phyloP scores from a whole-genome alignment of 1,140 invertebrate genomes.

The Zaprionus gabonicus region DNA sequence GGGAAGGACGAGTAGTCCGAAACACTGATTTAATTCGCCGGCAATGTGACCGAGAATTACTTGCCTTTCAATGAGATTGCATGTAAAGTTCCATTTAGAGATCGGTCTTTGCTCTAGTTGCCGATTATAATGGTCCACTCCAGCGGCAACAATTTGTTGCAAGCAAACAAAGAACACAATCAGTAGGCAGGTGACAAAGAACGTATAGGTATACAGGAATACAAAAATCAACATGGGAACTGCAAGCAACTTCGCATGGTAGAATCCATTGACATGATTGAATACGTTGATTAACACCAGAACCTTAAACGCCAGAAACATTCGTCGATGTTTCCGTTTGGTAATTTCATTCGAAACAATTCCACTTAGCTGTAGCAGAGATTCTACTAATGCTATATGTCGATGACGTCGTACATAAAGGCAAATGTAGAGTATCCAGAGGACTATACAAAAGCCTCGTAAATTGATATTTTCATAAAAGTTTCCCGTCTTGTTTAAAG shows the following conservation, averaged over 20 bases:
- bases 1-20: slow-evolving; percentile 56
- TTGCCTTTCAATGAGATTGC: slow-evolving; percentile 32
- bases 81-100: background rate
- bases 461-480: slow-evolving; percentile 55
- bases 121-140: slow-evolving; percentile 38
- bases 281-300: slow-evolving; percentile 20
- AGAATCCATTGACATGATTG: slow-evolving; percentile 46
- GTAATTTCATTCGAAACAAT: background rate
- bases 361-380: slow-evolving; percentile 38
- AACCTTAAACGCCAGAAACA: slow-evolving; percentile 41
- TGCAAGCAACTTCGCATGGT: background rate
- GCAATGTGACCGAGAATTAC: slow-evolving; percentile 30
- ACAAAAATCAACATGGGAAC: slow-evolving; percentile 23
- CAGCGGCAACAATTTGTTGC: slow-evolving; percentile 55
- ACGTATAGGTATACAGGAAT: slow-evolving; percentile 49
- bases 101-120: slow-evolving; percentile 12
- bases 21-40: slow-evolving; percentile 52
- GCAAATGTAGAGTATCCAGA: slow-evolving; percentile 43
- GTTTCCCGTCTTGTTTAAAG: slow-evolving; percentile 66
- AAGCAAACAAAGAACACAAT: slow-evolving; percentile 68
- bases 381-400: slow-evolving; percentile 41
- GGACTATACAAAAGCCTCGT: slow-evolving; percentile 42
- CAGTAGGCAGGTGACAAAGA: slow-evolving; percentile 47
- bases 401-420: slow-evolving; percentile 53
- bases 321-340: slow-evolving; percentile 33